Evolutionary conservation across 1,140 invertebrate species (phyloP).

Genomic region (Hydropsyche tenuis): DNA sequence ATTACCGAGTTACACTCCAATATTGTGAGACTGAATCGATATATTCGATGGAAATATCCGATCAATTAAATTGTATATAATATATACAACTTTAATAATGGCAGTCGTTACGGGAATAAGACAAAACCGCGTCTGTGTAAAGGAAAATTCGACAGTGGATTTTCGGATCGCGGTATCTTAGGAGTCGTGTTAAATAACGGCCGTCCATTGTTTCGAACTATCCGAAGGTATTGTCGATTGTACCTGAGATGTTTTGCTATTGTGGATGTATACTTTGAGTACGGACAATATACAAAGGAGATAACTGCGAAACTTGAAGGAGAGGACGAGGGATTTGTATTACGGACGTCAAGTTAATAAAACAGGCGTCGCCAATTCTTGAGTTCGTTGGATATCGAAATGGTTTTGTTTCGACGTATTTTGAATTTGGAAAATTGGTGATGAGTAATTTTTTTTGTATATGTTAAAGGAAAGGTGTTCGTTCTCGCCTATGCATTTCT

Average conservation of each 20-base stretch:
- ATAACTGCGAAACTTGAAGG: conserved; percentile 34
- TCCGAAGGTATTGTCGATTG: conserved; percentile 30
- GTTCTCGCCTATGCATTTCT: no score
- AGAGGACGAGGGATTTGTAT: conserved; percentile 32
- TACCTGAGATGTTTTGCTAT: conserved; percentile 34
- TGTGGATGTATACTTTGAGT: conserved; percentile 16
- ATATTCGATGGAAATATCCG: no score
- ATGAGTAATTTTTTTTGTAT: not conserved
- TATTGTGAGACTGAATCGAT: no score
- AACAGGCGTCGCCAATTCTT: conserved; percentile 7
- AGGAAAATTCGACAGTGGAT: no score
- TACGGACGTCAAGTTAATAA: conserved; percentile 30
- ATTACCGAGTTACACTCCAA: not conserved
- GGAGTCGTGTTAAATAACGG: conserved; percentile 22
- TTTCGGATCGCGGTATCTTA: conserved; percentile 4
- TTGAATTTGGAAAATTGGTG: not conserved
- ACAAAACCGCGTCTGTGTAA: no score
- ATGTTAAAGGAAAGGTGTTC: no score
- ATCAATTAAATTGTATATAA: no score
- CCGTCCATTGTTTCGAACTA: conserved; percentile 15
- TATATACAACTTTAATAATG: no score
- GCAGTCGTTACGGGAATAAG: no score
- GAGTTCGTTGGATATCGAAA: not conserved
- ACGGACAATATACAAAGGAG: conserved; percentile 20
- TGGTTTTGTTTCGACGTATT: no score